Evolutionary conservation across 2,888 invertebrate species (phyloP).

Genomic region (Leptopilina syphax): DNA sequence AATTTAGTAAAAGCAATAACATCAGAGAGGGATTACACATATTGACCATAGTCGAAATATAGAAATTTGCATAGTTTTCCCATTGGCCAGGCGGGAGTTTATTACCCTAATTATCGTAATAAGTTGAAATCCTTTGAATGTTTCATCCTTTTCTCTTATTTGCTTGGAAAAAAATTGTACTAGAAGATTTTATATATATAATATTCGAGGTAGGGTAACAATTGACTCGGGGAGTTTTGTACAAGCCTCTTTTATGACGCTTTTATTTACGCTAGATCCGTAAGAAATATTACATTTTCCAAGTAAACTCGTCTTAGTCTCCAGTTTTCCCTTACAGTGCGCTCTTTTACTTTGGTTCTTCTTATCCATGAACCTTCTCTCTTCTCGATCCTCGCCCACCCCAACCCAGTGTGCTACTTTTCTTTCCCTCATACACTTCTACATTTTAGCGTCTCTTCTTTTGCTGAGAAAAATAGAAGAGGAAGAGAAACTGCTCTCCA

Average conservation of each 20-base stretch:
- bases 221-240: constrained; percentile 21
- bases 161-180: not conserved
- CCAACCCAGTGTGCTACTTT: constrained; percentile 45
- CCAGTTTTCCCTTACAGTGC: constrained; percentile 50
- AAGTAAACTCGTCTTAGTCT: constrained; percentile 58
- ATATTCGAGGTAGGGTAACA: constrained; percentile 1
- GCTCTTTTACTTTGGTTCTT: constrained; percentile 23
- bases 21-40: too few species aligned
- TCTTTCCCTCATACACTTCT: constrained; percentile 45
- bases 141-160: not conserved
- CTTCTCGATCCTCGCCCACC: constrained; percentile 43
- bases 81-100: too few species aligned
- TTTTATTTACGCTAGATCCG: constrained; percentile 68
- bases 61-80: too few species aligned
- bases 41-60: too few species aligned
- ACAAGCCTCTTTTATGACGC: constrained; percentile 49
- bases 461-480: constrained; percentile 47
- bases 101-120: too few species aligned
- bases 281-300: constrained; percentile 73
- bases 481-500: constrained; percentile 65
- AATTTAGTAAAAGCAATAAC: too few species aligned
- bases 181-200: not conserved
- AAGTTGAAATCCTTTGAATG: not conserved
- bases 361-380: constrained; percentile 19
- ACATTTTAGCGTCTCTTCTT: constrained; percentile 33